These are phyloP conservation scores for Gymnodraco acuticeps DNA, from an alignment of 2,797 vertebrate genomes.

Conservation along the genomic window DNA sequence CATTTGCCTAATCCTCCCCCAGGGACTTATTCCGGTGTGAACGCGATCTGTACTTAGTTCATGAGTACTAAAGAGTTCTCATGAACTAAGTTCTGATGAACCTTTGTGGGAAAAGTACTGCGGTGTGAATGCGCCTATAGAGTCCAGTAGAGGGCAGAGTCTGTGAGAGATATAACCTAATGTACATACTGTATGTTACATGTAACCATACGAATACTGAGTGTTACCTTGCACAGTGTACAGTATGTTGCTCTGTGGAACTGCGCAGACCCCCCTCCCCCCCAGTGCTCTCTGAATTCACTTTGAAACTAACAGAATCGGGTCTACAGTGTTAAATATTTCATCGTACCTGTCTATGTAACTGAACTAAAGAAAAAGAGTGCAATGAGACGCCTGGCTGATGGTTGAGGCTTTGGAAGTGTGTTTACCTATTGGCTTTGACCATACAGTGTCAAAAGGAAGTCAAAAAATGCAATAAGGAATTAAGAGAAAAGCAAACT, in stretches of 20 bases:
- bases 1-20: too few species aligned
- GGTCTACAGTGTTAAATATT: conserved; percentile 62
- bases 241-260: conserved; percentile 34
- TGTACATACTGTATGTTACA: neutral
- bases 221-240: conserved; percentile 24
- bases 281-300: conserved; percentile 47
- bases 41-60: too few species aligned
- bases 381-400: conserved; percentile 40
- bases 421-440: conserved; percentile 36
- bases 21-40: too few species aligned
- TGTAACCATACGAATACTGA: neutral
- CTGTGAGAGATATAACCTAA: too few species aligned
- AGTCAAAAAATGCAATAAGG: neutral
- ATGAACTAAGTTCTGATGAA: too few species aligned
- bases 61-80: too few species aligned
- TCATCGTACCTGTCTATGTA: conserved; percentile 60
- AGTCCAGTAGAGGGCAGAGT: too few species aligned
- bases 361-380: conserved; percentile 42
- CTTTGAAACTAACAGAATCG: conserved; percentile 62
- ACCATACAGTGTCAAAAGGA: neutral
- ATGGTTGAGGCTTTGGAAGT: conserved; percentile 41
- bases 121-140: too few species aligned
- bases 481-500: conserved; percentile 3
- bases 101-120: too few species aligned
- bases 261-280: conserved; percentile 38